phyloP scores from a whole-genome alignment of 1,140 invertebrate species.

The Aphelinus certus region DNA sequence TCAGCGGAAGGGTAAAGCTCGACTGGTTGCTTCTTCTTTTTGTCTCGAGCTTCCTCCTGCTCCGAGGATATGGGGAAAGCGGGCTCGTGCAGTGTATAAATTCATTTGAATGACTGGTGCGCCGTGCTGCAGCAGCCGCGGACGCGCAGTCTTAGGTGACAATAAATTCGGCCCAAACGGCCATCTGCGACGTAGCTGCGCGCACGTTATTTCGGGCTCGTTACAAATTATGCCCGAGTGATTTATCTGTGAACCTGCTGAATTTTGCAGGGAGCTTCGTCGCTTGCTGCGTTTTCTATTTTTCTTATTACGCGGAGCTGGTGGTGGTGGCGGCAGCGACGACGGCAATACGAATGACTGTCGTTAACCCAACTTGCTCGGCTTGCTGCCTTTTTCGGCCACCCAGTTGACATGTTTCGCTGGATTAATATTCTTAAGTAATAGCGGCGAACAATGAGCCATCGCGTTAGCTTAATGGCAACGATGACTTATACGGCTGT shows the following conservation, averaged over 20 bases:
- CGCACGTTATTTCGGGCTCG: conserved; percentile 48
- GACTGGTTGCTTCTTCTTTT: conserved; percentile 20
- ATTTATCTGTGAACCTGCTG: conserved; percentile 45
- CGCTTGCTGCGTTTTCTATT: not conserved
- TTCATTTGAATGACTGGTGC: conserved; percentile 49
- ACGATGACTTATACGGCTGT: conserved; percentile 1
- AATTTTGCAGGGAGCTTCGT: conserved; percentile 8
- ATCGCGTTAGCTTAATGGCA: not conserved
- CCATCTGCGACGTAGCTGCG: conserved; percentile 40
- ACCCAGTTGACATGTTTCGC: not conserved
- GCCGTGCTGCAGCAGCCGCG: conserved; percentile 11
- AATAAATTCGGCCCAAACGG: conserved; percentile 48
- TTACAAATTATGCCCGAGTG: conserved; percentile 47
- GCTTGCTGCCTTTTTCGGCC: not conserved
- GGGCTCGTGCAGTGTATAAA: conserved; percentile 41
- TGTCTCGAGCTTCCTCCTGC: conserved; percentile 23
- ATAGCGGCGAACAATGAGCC: conserved; percentile 3
- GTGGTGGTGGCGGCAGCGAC: not conserved
- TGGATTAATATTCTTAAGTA: conserved; percentile 35
- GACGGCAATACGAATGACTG: conserved; percentile 9
- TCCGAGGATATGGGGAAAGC: not conserved
- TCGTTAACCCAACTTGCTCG: conserved; percentile 6
- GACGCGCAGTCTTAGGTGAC: conserved; percentile 45
- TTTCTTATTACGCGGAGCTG: conserved; percentile 9
- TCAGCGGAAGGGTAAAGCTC: conserved; percentile 4